Base-by-base conservation (phyloP, 2,888 invertebrate genomes). In the Drosophila cracens region DNA sequence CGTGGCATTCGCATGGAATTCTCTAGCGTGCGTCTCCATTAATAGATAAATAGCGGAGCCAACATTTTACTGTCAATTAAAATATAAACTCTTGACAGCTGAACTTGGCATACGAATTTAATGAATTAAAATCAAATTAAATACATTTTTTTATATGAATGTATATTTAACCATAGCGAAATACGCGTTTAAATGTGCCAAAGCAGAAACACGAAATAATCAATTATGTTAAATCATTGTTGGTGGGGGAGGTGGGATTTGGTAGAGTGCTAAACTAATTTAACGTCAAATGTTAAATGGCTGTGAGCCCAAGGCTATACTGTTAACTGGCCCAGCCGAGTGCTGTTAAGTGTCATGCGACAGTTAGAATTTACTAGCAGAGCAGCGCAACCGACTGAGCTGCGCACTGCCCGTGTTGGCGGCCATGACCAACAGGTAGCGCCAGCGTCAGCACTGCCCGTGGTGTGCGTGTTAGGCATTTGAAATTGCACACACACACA, bases 331-430 rank as follows among this genome's bases (percentile, higher is more conserved):
- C 21, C 38, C 54, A 71, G 70, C 36, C 61, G 43, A 49, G 25
- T 38, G 33, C 76, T 76, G 72, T 75, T 63, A 76, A 72, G 33
- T 48, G 56, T 29, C 56, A n/a, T 61, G 64, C 65, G 83, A 83
- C 88, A 83, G 78, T 86, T 88, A 88, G 84, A 84, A 83, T 87
- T 79, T 79, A 66, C 31, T 49, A 29, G 61, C 56, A 34, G 78
- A 34, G 66, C 58, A 34, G 78, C 49, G 57, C 62, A 62, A 49
- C 38, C 40, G 40, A 43, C 70, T 48, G 59, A 74, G 61, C 80
- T 60, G 57, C 53, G 34, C n/a, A 38, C 38, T 70, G 70, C 62
- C 43, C 29, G 53, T 54, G 53, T 48, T 36, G 65, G 63, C 71
- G 81, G 36, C 86, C 81, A 70, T 85, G 82, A 83, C 86, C 83